Evolutionary conservation across 2,888 invertebrate genomes (phyloP), one percentile per base, ranked within the genome.

Genomic region (Netelia inedita): DNA sequence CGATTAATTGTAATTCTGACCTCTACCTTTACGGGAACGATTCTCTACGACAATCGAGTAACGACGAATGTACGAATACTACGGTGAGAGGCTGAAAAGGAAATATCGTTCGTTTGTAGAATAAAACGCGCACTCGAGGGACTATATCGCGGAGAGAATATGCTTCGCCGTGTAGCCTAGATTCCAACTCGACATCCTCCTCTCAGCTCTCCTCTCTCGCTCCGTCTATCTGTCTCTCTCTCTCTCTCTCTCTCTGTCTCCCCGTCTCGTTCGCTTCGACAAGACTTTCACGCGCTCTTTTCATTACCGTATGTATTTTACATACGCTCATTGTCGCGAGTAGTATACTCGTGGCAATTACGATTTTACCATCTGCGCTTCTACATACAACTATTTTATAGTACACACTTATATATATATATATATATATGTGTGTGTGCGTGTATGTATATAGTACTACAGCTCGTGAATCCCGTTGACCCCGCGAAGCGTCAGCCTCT

Each of bases 81-180:
- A 28, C 28, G 5, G 9, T 46, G 21, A 43, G 8, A 53, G 46
- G 19, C 21, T 21, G 21, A 43, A 9, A 1, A 10, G 43, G 46
- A 35, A 59, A 71, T 41, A 35, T 28, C 19, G 14, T 11, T 21
- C 46, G 41, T 59, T 59, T 61, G 10, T 59, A 16, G 16, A 72
- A 65, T 43, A 53, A 66, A 50, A 35, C 46, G 68, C 43, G 28
- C 66, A 14, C 14, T 46, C 14, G 46, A 53, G 72, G 53, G 41
- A 63, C 61, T 8, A 46, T 68, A 50, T 19, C 46, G 69, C 66
- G 59, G 83, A 76, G 84, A 85, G 86, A 84, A 87, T 87, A 87
- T 88, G 84, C 85, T 79, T 69, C 82, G 79, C 68, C 76, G 71
- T 50, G 87, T 88, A 88, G 87, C 88, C 88, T 88, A 89, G 87